Conservation (phyloP, 1,140 invertebrate genomes). For the Drosophila varians region DNA sequence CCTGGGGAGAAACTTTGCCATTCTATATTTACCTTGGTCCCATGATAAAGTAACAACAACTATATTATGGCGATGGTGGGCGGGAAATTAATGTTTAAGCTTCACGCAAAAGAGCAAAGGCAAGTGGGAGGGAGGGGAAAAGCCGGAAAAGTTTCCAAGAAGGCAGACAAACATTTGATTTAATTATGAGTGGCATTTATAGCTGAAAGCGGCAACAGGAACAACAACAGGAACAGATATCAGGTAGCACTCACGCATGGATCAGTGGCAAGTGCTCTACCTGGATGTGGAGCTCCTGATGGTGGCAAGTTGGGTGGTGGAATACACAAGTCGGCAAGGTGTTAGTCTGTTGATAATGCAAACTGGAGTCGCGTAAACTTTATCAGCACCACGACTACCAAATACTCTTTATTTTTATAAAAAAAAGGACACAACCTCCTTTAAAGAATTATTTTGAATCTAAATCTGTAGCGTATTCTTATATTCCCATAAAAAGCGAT, state of each 20-base stretch:
- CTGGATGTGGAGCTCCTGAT: no score
- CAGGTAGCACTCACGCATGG: slow-evolving; percentile 51
- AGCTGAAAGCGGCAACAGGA: slow-evolving; percentile 58
- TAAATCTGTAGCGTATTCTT: no score
- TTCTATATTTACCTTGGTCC: slow-evolving; percentile 72
- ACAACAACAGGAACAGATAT: slow-evolving; percentile 45
- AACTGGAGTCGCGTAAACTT: slow-evolving; percentile 29
- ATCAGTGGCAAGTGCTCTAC: background rate
- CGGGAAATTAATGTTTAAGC: slow-evolving; percentile 80
- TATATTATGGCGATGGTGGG: slow-evolving; percentile 2
- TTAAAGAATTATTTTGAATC: no score
- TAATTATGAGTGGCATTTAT: slow-evolving; percentile 84
- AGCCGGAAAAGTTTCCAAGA: slow-evolving; percentile 47
- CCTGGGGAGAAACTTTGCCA: slow-evolving; percentile 51
- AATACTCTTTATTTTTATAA: slow-evolving; percentile 46
- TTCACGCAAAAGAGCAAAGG: slow-evolving; percentile 57
- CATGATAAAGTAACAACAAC: slow-evolving; percentile 63
- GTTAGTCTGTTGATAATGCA: slow-evolving; percentile 83
- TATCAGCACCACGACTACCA: background rate
- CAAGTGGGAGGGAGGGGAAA: background rate
- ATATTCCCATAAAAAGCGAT: no score
- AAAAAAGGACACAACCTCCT: no score
- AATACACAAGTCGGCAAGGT: slow-evolving; percentile 57
- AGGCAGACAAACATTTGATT: slow-evolving; percentile 83
- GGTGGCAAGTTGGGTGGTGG: background rate